These are phyloP conservation scores for Uloborus plumipes DNA, from an alignment of 2,888 invertebrate genomes.

Conservation along the genomic window DNA sequence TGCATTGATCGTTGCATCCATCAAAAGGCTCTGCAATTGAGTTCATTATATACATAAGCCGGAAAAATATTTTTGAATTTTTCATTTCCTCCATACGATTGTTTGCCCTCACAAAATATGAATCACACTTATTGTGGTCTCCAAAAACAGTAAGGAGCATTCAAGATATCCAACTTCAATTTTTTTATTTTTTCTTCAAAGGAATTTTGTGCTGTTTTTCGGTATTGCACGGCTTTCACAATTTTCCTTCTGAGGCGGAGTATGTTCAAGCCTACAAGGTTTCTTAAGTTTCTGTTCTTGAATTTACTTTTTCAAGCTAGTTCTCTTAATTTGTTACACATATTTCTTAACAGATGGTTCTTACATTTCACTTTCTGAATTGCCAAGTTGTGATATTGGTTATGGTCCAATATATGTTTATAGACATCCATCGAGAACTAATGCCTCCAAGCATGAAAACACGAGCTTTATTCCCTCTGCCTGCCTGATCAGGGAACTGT, in stretches of 20 bases:
- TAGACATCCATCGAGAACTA: conserved; percentile 25
- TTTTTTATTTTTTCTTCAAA: neutral
- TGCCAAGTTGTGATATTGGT: conserved; percentile 20
- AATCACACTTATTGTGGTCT: neutral
- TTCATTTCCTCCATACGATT: neutral
- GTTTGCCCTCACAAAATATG: neutral
- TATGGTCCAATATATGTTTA: conserved; percentile 36
- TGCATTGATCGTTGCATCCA: conserved; percentile 3
- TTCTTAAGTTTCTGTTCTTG: neutral
- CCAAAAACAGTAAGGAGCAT: neutral
- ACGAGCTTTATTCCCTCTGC: too few relatives aligned
- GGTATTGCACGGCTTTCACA: neutral
- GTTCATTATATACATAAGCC: neutral
- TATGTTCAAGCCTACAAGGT: neutral
- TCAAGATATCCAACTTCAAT: neutral
- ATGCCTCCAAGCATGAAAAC: too few relatives aligned
- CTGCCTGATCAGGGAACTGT: too few relatives aligned
- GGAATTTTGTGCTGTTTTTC: neutral
- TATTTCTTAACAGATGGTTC: conserved; percentile 57
- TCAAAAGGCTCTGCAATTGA: neutral
- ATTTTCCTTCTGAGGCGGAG: neutral
- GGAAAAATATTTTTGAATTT: neutral
- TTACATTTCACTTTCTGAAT: conserved; percentile 65
- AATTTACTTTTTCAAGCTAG: conserved; percentile 1
- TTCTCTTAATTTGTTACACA: conserved; percentile 25